Percentiles rank a stretch among this genome's conserved stretches.
Conservation (phyloP, 92 coral and sea anemone genomes). For the Epizoanthus stellaris region DNA sequence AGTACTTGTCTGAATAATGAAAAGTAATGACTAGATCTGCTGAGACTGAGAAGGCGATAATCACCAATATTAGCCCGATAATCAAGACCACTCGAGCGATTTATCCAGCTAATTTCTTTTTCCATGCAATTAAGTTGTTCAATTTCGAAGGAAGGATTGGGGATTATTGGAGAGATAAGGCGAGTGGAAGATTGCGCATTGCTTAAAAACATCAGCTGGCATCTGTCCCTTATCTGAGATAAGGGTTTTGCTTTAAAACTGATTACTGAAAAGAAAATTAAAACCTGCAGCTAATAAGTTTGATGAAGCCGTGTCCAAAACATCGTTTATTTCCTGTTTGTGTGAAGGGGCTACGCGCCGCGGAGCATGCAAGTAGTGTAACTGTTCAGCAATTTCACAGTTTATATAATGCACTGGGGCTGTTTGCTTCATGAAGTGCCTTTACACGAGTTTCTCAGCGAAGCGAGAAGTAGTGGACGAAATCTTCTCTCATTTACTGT, state of each 20-base stretch:
- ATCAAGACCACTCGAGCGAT: constrained; percentile 28
- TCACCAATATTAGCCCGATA: constrained; percentile 47
- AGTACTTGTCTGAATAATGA: neutral
- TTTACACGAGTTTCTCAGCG: constrained; percentile 16
- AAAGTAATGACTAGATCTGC: neutral
- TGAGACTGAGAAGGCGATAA: constrained; percentile 28
- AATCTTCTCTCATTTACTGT: neutral
- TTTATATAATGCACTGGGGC: neutral
- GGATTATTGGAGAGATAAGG: constrained; percentile 75
- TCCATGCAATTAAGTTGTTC: constrained; percentile 81
- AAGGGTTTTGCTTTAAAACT: constrained; percentile 46
- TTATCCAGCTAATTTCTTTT: constrained; percentile 59
- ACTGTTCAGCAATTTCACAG: constrained; percentile 8
- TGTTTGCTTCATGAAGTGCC: neutral
- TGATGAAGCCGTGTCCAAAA: constrained; percentile 16
- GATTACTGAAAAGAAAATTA: constrained; percentile 59
- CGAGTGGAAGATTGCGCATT: constrained; percentile 48
- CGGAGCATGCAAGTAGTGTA: neutral
- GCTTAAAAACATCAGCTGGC: constrained; percentile 46
- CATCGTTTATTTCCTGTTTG: neutral
- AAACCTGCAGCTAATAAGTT: constrained; percentile 30
- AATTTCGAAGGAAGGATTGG: constrained; percentile 70
- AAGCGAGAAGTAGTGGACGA: constrained; percentile 21
- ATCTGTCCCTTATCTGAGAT: constrained; percentile 57
- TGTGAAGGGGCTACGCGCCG: neutral